Conservation (phyloP, 2,888 invertebrate species). For the Xestia xanthographa region DNA sequence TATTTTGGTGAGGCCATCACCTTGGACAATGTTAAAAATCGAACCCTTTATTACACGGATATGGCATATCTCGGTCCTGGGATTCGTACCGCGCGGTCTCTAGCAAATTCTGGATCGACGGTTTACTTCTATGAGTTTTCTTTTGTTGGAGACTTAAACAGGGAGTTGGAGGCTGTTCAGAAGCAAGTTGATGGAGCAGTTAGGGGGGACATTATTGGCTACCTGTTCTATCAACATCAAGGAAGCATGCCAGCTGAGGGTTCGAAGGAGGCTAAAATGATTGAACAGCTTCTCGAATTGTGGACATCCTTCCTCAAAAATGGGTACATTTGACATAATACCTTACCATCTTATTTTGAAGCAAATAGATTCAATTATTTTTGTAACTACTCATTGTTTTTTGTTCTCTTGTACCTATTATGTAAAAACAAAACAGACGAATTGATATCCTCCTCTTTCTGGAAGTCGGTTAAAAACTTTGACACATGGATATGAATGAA, state of each 20-base stretch:
- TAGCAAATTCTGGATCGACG: constrained; percentile 79
- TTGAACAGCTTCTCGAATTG: constrained; percentile 73
- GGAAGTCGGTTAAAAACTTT: too few species aligned
- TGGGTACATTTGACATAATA: constrained; percentile 79
- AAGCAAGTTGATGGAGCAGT: constrained; percentile 84
- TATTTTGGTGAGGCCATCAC: constrained; percentile 78
- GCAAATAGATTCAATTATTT: neutral
- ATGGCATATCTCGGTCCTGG: constrained; percentile 78
- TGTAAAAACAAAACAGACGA: neutral
- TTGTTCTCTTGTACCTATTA: neutral
- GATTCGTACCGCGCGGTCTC: constrained; percentile 76
- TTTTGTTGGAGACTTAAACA: constrained; percentile 87
- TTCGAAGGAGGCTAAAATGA: constrained; percentile 68
- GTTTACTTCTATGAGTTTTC: constrained; percentile 91
- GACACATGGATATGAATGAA: neutral
- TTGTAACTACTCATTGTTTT: neutral
- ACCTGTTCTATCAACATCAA: constrained; percentile 81
- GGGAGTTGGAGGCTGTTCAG: constrained; percentile 82
- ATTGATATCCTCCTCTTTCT: too few species aligned
- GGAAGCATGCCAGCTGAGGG: constrained; percentile 59
- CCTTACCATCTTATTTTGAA: neutral
- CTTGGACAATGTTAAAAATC: constrained; percentile 61
- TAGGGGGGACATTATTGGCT: constrained; percentile 89
- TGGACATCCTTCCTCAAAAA: constrained; percentile 88
- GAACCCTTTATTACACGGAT: constrained; percentile 80